Percentiles rank a stretch among this genome's conserved stretches.
Conservation (phyloP, 1,140 invertebrate species). For the Spodoptera frugiperda region DNA sequence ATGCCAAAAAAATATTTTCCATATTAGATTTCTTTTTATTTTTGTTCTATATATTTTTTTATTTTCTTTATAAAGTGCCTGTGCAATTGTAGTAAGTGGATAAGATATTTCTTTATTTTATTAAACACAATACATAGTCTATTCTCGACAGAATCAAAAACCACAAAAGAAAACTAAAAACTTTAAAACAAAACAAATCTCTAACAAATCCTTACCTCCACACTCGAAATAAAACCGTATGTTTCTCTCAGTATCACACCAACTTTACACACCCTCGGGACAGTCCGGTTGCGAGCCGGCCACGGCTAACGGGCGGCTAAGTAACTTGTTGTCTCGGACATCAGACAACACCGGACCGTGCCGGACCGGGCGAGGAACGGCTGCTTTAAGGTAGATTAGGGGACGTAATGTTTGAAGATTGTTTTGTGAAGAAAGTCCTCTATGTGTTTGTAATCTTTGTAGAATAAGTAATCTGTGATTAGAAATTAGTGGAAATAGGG, state of each 20-base stretch:
- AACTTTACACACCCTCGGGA: constrained; percentile 26
- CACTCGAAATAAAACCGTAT: not conserved
- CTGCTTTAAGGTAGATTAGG: constrained; percentile 1
- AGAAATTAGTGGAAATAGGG: too few species aligned
- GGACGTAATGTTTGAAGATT: not conserved
- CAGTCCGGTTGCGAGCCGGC: not conserved
- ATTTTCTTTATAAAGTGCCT: too few species aligned
- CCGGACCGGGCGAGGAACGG: constrained; percentile 5
- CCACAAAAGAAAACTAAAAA: not conserved
- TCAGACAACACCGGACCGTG: constrained; percentile 6
- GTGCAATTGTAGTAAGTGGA: too few species aligned
- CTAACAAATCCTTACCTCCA: too few species aligned
- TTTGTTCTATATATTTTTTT: too few species aligned
- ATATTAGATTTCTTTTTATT: too few species aligned
- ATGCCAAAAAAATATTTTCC: too few species aligned
- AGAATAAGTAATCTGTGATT: too few species aligned
- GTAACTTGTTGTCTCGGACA: constrained; percentile 44
- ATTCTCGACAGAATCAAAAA: too few species aligned
- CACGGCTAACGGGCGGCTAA: constrained; percentile 22
- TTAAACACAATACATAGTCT: too few species aligned
- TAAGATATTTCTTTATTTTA: too few species aligned
- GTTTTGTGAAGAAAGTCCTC: not conserved
- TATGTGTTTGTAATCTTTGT: too few species aligned
- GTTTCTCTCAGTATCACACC: constrained; percentile 1
- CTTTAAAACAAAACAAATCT: not conserved